Percentiles rank a stretch among this genome's conserved stretches.
These are phyloP conservation scores for Anthopleura sola DNA, from an alignment of 64 coral and sea anemone species.

Conservation along the genomic window DNA sequence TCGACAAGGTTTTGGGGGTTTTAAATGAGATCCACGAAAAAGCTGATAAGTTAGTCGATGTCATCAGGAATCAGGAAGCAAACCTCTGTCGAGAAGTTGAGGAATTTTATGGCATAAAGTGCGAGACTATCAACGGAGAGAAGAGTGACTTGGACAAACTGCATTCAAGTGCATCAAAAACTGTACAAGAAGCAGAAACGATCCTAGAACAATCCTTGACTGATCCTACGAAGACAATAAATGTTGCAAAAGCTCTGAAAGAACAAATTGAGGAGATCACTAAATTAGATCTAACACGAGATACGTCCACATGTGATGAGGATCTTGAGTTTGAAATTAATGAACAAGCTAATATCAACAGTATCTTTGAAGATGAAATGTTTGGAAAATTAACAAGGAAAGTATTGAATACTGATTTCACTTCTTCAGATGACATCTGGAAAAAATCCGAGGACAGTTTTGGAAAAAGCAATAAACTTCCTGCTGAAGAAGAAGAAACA, in stretches of 20 bases:
- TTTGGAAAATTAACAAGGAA: constrained; percentile 52
- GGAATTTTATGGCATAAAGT: constrained; percentile 64
- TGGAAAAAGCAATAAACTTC: neutral
- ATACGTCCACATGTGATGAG: constrained; percentile 24
- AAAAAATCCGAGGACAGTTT: neutral
- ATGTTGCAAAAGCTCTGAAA: constrained; percentile 40
- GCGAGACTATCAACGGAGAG: constrained; percentile 46
- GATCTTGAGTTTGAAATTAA: constrained; percentile 56
- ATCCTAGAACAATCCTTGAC: constrained; percentile 42
- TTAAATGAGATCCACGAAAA: constrained; percentile 61
- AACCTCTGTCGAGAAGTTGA: constrained; percentile 40
- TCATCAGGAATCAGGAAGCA: constrained; percentile 66
- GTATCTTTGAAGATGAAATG: constrained; percentile 39
- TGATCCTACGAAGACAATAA: neutral
- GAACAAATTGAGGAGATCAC: constrained; percentile 62
- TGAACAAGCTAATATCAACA: neutral
- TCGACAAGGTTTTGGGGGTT: constrained; percentile 26
- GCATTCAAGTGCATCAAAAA: constrained; percentile 37
- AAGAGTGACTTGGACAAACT: constrained; percentile 46
- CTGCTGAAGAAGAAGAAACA: neutral
- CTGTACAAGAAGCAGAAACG: constrained; percentile 55
- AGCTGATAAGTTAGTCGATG: constrained; percentile 42
- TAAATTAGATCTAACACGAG: constrained; percentile 25
- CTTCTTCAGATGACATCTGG: no score
- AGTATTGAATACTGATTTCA: no score